Evolutionary conservation across 2,888 invertebrate species (phyloP).

Genomic region (Cephus spinipes): DNA sequence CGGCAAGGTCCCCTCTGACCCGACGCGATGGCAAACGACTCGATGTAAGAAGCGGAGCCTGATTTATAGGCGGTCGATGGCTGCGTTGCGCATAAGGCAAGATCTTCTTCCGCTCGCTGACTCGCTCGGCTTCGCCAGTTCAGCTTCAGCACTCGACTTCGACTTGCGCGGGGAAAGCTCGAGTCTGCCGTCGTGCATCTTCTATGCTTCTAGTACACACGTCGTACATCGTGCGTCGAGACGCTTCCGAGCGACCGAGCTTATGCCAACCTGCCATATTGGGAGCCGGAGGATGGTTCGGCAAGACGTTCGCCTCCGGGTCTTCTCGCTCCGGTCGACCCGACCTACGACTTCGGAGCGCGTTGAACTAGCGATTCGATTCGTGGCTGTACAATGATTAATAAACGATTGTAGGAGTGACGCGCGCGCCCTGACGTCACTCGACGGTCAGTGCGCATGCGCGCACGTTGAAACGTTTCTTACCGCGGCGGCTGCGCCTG

Average conservation of each 20-base stretch:
- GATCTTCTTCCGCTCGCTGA: conserved; percentile 42
- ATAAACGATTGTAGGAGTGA: not conserved
- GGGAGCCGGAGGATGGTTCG: not conserved
- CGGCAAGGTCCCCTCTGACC: conserved; percentile 50
- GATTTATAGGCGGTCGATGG: conserved; percentile 50
- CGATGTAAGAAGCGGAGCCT: conserved; percentile 57
- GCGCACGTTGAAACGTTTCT: not conserved
- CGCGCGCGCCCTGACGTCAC: not conserved
- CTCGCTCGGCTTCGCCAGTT: not conserved
- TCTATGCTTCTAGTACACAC: not conserved
- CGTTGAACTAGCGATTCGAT: not conserved
- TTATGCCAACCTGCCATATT: not conserved
- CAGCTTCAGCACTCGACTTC: not conserved
- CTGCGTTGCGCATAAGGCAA: conserved; percentile 42
- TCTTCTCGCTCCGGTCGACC: not conserved
- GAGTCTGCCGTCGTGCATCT: conserved; percentile 13
- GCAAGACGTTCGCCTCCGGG: not conserved
- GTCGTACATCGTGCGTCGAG: not conserved
- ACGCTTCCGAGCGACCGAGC: not conserved
- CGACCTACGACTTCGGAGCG: not conserved
- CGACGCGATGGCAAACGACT: conserved; percentile 51
- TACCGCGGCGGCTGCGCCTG: not conserved
- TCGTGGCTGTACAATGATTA: not conserved
- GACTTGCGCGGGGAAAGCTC: conserved; percentile 27
- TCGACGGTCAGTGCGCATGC: not conserved